Conservation (phyloP, 2,797 vertebrate species). For the Galago senegalensis region DNA sequence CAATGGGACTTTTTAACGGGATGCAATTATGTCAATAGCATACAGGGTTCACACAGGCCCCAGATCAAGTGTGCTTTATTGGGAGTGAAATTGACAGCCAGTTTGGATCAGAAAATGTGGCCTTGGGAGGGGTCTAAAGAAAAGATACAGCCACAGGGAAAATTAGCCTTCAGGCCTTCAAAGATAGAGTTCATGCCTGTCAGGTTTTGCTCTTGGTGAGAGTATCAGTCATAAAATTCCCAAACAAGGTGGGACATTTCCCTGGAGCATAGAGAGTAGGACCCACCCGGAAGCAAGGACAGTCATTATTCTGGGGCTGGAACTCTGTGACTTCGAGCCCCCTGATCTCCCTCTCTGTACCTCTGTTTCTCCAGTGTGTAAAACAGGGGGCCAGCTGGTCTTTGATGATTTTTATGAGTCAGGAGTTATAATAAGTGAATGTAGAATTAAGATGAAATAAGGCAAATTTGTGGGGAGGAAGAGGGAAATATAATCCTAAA, state of each 20-base stretch:
- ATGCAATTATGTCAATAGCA: neutral
- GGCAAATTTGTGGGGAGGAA: neutral
- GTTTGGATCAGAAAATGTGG: conserved; percentile 30
- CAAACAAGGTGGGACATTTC: neutral
- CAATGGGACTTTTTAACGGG: neutral
- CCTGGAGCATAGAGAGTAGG: neutral
- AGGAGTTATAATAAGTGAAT: neutral
- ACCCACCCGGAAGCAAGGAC: neutral
- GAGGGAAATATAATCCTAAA: neutral
- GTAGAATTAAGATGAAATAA: neutral
- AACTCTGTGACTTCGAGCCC: neutral
- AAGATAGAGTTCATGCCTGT: neutral
- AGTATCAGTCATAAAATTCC: neutral
- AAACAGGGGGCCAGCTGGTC: neutral
- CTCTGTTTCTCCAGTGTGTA: neutral
- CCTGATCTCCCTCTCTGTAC: neutral
- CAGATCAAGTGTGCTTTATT: conserved; percentile 34
- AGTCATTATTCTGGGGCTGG: neutral
- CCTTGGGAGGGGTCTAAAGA: neutral
- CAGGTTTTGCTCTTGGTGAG: neutral
- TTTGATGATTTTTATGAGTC: neutral
- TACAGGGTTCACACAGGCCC: neutral
- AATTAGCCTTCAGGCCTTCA: conserved; percentile 23
- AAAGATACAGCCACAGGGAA: neutral
- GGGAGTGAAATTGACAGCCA: conserved; percentile 36